A percentile compares a stretch with the other conserved stretches of the same genome.
Conservation (phyloP, 2,797 vertebrate species). For the Toxotes lorentzi region DNA sequence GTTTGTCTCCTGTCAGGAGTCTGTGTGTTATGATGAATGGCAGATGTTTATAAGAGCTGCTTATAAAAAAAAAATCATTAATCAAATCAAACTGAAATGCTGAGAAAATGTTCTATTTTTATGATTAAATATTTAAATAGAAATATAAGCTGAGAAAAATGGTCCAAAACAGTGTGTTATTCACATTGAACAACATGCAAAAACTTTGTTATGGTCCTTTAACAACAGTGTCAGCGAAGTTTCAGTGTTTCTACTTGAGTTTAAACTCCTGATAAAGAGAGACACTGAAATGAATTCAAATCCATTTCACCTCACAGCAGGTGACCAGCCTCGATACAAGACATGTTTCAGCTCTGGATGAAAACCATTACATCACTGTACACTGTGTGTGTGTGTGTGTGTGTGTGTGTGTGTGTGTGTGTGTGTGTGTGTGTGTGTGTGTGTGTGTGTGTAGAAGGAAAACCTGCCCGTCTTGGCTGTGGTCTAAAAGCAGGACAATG, state of each 20-base stretch:
- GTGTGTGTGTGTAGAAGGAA: conserved; percentile 29
- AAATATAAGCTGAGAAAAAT: not conserved
- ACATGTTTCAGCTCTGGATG: conserved; percentile 40
- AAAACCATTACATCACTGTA: conserved; percentile 70
- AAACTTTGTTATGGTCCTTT: not conserved
- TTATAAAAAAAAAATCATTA: not conserved
- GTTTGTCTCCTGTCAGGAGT: too few relatives aligned
- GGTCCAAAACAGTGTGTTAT: not conserved
- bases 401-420: conserved; percentile 41
- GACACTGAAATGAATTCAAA: conserved; percentile 63
- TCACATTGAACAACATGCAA: not conserved
- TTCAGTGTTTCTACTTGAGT: conserved; percentile 53
- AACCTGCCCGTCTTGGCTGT: conserved; percentile 68
- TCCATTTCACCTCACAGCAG: conserved; percentile 74
- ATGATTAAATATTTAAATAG: too few relatives aligned
- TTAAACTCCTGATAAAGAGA: conserved; percentile 45
- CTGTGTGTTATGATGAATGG: too few relatives aligned
- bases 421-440: conserved; percentile 53
- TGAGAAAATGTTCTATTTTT: not conserved
- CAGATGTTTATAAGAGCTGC: too few relatives aligned
- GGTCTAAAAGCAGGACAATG: conserved; percentile 72
- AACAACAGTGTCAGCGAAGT: conserved; percentile 18
- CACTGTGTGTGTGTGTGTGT: conserved; percentile 49
- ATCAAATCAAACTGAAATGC: not conserved
- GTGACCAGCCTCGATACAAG: conserved; percentile 60